These are phyloP conservation scores for Philaenus spumarius DNA, from an alignment of 1,140 invertebrate genomes.

Conservation along the genomic window DNA sequence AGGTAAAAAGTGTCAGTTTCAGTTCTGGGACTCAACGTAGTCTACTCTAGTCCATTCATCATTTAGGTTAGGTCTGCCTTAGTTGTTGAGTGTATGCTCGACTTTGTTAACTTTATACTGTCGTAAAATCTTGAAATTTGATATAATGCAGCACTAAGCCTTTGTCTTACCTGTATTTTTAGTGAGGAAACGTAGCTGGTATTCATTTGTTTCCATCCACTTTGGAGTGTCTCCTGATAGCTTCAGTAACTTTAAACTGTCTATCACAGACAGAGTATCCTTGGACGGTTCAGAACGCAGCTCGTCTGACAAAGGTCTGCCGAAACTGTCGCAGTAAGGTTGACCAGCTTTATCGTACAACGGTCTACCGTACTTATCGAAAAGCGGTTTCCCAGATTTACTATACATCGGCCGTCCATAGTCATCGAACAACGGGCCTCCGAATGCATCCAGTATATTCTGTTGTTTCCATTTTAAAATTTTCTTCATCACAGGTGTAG, in stretches of 20 bases:
- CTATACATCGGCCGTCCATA: constrained; percentile 14
- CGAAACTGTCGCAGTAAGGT: constrained; percentile 11
- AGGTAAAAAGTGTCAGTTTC: too few species aligned
- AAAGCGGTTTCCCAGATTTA: constrained; percentile 13
- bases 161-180: too few species aligned
- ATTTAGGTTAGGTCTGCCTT: too few species aligned
- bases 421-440: constrained; percentile 15
- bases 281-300: not conserved
- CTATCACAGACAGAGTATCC: constrained; percentile 1
- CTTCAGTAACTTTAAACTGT: constrained; percentile 7
- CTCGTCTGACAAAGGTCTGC: constrained; percentile 3
- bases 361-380: constrained; percentile 12
- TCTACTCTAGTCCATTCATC: too few species aligned
- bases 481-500: not conserved
- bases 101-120: too few species aligned
- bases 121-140: too few species aligned
- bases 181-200: too few species aligned
- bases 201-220: not conserved
- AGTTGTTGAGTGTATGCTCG: too few species aligned
- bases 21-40: too few species aligned
- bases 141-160: too few species aligned
- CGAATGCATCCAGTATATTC: constrained; percentile 1
- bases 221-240: not conserved
- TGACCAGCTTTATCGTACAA: constrained; percentile 12
- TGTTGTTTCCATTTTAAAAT: not conserved